Evolutionary conservation across 2,113 vertebrate genomes (phyloP).

Genomic region (Saimiri boliviensis): DNA sequence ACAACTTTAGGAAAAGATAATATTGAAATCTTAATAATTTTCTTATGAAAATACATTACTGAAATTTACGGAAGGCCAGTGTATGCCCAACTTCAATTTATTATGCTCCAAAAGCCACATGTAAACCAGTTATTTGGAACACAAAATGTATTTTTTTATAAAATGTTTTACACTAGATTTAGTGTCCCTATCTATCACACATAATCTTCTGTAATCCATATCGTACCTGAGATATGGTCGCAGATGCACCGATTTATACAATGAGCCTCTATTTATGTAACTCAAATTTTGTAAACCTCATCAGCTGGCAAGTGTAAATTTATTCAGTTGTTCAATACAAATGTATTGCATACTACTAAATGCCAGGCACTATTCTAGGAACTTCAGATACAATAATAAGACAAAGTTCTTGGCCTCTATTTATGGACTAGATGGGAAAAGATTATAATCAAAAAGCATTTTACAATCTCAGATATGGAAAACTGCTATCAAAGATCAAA

Average conservation of each 20-base stretch:
- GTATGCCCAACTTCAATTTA: neutral
- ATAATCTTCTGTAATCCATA: neutral
- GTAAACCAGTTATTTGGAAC: conserved; percentile 32
- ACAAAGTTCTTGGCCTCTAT: neutral
- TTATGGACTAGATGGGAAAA: neutral
- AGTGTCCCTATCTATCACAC: neutral
- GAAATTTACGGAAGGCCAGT: neutral
- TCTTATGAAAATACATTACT: neutral
- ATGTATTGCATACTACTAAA: neutral
- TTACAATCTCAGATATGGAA: neutral
- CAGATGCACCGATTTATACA: neutral
- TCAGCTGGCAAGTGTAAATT: neutral
- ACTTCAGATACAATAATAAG: neutral
- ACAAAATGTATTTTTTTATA: neutral
- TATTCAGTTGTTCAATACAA: conserved; percentile 15
- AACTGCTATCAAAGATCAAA: neutral
- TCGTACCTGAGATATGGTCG: neutral
- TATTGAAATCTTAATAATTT: neutral
- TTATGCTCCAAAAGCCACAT: neutral
- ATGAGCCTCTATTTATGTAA: neutral
- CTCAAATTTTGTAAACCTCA: neutral
- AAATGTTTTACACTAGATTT: neutral
- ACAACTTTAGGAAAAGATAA: conserved; percentile 22
- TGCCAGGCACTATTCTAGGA: neutral
- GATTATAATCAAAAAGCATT: neutral